Evolutionary conservation across 2,797 vertebrate species (phyloP).

Genomic region (Schizopygopsis malacanthus): DNA sequence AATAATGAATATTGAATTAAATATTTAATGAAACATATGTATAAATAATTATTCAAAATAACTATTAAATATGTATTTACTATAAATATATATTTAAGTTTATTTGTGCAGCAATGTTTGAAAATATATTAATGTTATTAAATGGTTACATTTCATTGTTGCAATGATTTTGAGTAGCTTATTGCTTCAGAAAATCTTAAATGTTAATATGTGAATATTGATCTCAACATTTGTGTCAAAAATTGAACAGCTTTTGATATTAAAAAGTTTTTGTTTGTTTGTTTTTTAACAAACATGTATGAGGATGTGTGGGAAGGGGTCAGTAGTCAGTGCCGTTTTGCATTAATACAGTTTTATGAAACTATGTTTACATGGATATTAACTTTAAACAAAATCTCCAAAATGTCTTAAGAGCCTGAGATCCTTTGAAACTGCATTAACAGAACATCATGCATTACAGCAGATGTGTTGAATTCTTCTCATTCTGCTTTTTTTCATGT

Average conservation of each 20-base stretch:
- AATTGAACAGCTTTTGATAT: not conserved
- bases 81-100: not conserved
- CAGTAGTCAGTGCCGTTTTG: not conserved
- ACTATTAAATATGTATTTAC: not conserved
- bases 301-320: not conserved
- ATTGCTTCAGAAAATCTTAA: not conserved
- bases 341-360: not conserved
- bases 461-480: constrained; percentile 47
- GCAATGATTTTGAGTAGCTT: not conserved
- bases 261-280: not conserved
- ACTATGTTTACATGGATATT: constrained; percentile 38
- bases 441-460: constrained; percentile 30
- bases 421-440: constrained; percentile 55
- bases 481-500: constrained; percentile 12
- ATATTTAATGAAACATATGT: not conserved
- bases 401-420: constrained; percentile 53
- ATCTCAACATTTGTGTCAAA: not conserved
- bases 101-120: not conserved
- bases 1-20: too few species aligned
- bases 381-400: constrained; percentile 56
- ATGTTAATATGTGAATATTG: not conserved
- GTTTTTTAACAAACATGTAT: not conserved
- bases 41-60: not conserved
- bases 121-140: not conserved
- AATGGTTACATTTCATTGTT: not conserved